phyloP scores from a whole-genome alignment of 2,113 vertebrate species.

The Archilochus colubris region DNA sequence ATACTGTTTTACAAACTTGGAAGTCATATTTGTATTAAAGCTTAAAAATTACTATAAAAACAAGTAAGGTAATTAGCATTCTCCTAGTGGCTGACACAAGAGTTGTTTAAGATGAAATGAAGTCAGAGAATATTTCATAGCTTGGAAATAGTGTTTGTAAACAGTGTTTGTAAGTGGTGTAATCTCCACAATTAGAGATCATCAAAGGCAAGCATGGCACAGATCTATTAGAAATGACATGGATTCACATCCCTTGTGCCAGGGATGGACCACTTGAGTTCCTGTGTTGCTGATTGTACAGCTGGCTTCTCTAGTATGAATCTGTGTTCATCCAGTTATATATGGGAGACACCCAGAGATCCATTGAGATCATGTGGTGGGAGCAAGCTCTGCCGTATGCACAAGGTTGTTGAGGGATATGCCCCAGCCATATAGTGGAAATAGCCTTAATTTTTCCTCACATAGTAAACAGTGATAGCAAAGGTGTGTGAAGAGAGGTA shows the following conservation, averaged over 20 bases:
- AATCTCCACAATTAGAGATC: background rate
- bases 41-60: background rate
- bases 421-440: background rate
- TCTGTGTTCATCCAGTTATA: background rate
- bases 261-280: background rate
- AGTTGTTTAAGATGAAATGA: background rate
- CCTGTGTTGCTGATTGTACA: background rate
- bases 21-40: background rate
- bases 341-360: background rate
- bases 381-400: background rate
- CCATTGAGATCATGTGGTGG: background rate
- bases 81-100: background rate
- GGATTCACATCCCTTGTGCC: background rate
- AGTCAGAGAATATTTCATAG: background rate
- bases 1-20: background rate
- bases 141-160: background rate
- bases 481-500: background rate
- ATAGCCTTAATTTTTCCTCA: background rate
- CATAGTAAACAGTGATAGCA: background rate
- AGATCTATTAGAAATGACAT: background rate
- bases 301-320: background rate
- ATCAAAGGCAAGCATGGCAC: background rate
- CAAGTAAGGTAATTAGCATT: background rate
- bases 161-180: background rate
- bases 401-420: background rate